Evolutionary conservation across 2,113 vertebrate species (phyloP), one percentile per base, ranked within the genome.

Genomic region (Chlorodrepanis virens): DNA sequence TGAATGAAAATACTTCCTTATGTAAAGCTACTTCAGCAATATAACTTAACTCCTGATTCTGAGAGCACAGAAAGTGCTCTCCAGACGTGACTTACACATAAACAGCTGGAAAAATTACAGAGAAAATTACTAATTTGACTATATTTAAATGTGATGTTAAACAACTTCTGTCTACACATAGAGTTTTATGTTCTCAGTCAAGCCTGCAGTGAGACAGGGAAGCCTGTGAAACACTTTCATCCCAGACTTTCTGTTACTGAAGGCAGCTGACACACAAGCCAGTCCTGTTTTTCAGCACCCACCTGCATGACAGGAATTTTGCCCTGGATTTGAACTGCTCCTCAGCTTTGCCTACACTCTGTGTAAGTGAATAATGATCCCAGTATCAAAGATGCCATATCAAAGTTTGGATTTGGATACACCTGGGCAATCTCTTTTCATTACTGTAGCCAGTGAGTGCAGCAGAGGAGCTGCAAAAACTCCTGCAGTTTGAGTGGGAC

Each of bases 281-380:
- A 64, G 74, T 75, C 88, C 65, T 94, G 96, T 83, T 96, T 89
- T 90, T 63, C 92, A 92, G 81, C 81, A 93, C 59, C 77, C 92
- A 95, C 84, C 47, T 77, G 81, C 80, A 72, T 23, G 40, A 78
- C 61, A 93, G 90, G 95, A 97, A 94, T 96, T 96, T 37, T 94
- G 72, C 76, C 88, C 90, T 95, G 88, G 40, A 71, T 93, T 93
- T 94, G 93, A 90, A 94, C 88, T 0, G 0, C 42, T 86, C 80
- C 89, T 79, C 68, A 40, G 87, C 75, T 92, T 95, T 92, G 50
- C 68, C 80, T 87, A 64, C 4, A 3, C 64, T 90, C 80, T 84
- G 18, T 64, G 22, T 10, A 89, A 89, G 49, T 69, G 80, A 91
- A 80, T 77, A 91, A 93, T 44, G 68, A 93, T 59, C 50, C 37